Evolutionary conservation across 2,113 vertebrate genomes (phyloP), one percentile per base, ranked within the genome.

Genomic region (Labrus mixtus): DNA sequence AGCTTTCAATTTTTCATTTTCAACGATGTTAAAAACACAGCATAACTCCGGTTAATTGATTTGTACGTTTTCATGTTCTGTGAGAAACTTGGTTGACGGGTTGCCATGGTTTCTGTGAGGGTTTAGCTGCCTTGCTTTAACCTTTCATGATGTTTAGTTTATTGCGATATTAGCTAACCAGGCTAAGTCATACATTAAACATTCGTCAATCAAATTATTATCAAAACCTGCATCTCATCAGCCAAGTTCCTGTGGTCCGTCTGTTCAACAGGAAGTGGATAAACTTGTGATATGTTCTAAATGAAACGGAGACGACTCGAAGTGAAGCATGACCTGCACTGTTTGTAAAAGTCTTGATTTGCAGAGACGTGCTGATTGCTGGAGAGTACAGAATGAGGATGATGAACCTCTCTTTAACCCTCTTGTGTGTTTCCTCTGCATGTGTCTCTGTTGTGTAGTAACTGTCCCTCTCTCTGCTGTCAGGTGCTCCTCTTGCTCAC

Each of bases 401-500:
- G 68, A 43, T 58, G 20, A 65, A 39, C 12, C 67, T 73, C 62
- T 84, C 48, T n/a, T n/a, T 51, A 79, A 77, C 68, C 76, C 73
- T 74, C 41, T 71, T 78, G 72, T 87, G 62, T 87, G 79, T 75
- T 78, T 56, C 73, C 74, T 79, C 70, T 86, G 70, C 79, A 77
- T 89, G 78, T 79, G 72, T 84, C 69, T 81, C 58, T 80, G 45
- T 78, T 78, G 55, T 62, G 39, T 23, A 55, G 94, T 97, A 95
- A 96, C 94, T 95, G 74, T 95, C 90, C 29, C 29, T 97, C 88
- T 97, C 94, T 96, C 95, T 94, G 94, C 95, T 94, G 89, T 96
- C 95, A 98, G 97, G 96, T 96, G 95, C 95, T 81, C 96, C 97
- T 94, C 96, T 99, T 93, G 94, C 95, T 95, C 95, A 97, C 95